Evolutionary conservation across 1,140 invertebrate species (phyloP), one percentile per base, ranked within the genome.

Genomic region (Procambarus virginalis): DNA sequence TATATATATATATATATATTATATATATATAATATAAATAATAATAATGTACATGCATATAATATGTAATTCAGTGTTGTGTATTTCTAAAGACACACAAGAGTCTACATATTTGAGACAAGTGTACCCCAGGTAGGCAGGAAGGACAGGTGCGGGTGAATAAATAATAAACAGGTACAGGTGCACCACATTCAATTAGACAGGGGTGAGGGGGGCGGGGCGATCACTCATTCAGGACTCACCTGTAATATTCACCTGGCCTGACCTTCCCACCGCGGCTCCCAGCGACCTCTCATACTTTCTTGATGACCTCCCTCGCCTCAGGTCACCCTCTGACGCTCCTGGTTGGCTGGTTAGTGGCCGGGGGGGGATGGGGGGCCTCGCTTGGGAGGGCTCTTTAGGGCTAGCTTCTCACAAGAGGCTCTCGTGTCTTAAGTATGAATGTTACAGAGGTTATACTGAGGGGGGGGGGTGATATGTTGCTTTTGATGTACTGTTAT

Each of bases 1-100:
- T 68, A 34, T 73, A 34, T 34, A 34, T 73, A 34, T 73, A 73
- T 73, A 73, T 45, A 73, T 73, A 73, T 73, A 73, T 73, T 20
- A 20, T 73, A 73, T 73, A 73, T 45, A 73, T 73, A 73, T 73
- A 73, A 73, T 73, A 34, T 34, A 73, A 20, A 73, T 73, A 73
- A 34, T 34, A 34, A 34, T 34, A 34, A 34, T 34, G 34, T 34
- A 34, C 34, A 34, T 34, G 34, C 34, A 34, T 34, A 34, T 34
- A 34, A 34, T 34, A 34, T 34, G 34, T 34, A 34, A 34, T 34
- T 34, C 34, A 34, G 34, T 34, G 34, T 34, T 34, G 34, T 68
- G 20, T 68, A 68, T 68, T 17, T 20, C 4, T 68, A 14, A 17
- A 68, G 10, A 20, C 17, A 68, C 34, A 17, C 10, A 17, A 20